These are phyloP conservation scores for Oligia strigilis DNA, from an alignment of 2,888 invertebrate species.

Conservation along the genomic window DNA sequence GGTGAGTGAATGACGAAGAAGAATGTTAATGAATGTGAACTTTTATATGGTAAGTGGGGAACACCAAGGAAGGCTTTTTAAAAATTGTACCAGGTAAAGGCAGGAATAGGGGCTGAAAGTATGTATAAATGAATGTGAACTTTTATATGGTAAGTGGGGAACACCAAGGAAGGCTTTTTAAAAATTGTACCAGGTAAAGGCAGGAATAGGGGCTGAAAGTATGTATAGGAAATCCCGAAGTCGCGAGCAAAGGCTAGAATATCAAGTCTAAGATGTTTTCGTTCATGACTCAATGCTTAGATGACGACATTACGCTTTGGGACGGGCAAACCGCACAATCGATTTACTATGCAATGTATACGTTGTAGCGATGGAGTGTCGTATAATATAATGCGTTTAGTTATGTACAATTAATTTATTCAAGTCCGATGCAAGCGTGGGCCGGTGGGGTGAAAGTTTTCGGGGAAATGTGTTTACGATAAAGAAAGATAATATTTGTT, in stretches of 20 bases:
- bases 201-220: not conserved
- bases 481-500: not conserved
- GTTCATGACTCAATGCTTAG: slow-evolving; percentile 43
- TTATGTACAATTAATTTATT: slow-evolving; percentile 38
- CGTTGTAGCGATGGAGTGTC: slow-evolving; percentile 5
- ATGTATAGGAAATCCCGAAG: not conserved
- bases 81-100: not conserved
- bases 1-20: not conserved
- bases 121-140: not conserved
- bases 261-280: slow-evolving; percentile 9
- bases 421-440: slow-evolving; percentile 18
- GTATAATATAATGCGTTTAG: slow-evolving; percentile 23
- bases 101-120: not conserved
- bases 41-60: not conserved
- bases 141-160: not conserved
- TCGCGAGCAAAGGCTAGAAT: not conserved
- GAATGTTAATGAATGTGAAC: not conserved
- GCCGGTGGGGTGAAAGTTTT: not conserved
- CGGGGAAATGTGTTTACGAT: slow-evolving; percentile 9
- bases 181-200: not conserved
- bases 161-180: not conserved
- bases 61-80: not conserved
- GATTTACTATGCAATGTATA: slow-evolving; percentile 35
- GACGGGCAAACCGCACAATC: slow-evolving; percentile 35
- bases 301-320: slow-evolving; percentile 33